Evolutionary conservation across 2,113 vertebrate species (phyloP).

Genomic region (Amazona vittata): DNA sequence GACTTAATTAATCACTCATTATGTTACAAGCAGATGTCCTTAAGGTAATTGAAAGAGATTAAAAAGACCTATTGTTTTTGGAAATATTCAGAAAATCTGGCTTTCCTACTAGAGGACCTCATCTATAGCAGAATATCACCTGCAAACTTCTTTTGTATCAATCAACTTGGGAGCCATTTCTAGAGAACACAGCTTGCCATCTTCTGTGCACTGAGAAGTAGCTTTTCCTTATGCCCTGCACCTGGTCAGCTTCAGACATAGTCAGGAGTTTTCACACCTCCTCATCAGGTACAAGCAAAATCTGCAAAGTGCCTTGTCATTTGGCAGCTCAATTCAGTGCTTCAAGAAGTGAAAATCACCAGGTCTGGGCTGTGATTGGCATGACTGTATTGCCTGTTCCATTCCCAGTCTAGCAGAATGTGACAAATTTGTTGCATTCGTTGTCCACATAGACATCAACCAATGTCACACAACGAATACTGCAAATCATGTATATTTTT

Average conservation of each 20-base stretch:
- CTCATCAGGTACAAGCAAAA: constrained; percentile 29
- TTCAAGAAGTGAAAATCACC: neutral
- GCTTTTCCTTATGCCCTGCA: neutral
- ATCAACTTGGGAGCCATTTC: neutral
- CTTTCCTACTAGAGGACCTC: neutral
- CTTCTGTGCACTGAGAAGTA: neutral
- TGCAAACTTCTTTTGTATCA: neutral
- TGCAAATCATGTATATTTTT: constrained; percentile 15
- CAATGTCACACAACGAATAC: constrained; percentile 7
- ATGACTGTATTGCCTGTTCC: constrained; percentile 1
- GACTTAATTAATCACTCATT: constrained; percentile 2
- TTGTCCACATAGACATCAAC: constrained; percentile 26
- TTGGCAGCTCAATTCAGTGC: neutral
- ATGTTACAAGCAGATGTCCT: neutral
- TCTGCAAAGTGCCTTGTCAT: neutral
- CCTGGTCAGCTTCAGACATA: neutral
- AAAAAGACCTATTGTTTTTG: neutral
- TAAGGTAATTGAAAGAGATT: constrained; percentile 5
- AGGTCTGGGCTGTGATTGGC: neutral
- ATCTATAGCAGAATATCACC: neutral
- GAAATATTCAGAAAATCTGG: neutral
- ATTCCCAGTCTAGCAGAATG: constrained; percentile 20
- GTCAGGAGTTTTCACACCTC: constrained; percentile 5
- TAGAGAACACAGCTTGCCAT: neutral
- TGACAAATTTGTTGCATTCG: constrained; percentile 46